Evolutionary conservation across 2,113 vertebrate species (phyloP).

Genomic region (Caranx melampygus): DNA sequence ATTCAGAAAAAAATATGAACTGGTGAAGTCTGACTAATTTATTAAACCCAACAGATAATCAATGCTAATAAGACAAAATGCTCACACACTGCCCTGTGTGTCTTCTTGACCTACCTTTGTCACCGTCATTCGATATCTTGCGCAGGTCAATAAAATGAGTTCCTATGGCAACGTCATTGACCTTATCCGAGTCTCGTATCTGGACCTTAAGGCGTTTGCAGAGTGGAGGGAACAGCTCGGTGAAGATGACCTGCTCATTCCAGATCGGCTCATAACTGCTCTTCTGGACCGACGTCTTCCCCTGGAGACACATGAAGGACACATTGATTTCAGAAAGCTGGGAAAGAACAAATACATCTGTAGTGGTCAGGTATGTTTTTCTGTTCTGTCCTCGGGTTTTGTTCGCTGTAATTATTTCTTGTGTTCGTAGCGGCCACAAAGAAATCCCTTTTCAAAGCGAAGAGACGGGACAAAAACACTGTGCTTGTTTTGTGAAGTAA

Average conservation of each 20-base stretch:
- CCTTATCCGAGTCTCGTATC: conserved; percentile 97
- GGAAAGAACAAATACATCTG: not conserved
- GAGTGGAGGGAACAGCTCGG: conserved; percentile 95
- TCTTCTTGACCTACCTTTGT: conserved; percentile 90
- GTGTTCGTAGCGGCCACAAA: not conserved
- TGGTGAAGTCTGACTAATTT: conserved; percentile 28
- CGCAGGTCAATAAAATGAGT: conserved; percentile 96
- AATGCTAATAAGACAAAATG: conserved; percentile 27
- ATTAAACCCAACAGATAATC: conserved; percentile 33
- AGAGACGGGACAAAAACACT: too few species aligned
- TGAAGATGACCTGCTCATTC: conserved; percentile 97
- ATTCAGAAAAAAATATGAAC: conserved; percentile 24
- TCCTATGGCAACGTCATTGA: conserved; percentile 96
- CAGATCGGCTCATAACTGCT: conserved; percentile 97
- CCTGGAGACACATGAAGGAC: conserved; percentile 79
- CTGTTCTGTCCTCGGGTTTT: not conserved
- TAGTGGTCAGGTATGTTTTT: not conserved
- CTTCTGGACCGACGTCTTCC: conserved; percentile 95
- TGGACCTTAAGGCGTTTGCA: conserved; percentile 96
- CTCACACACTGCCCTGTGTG: not conserved
- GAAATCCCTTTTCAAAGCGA: too few species aligned
- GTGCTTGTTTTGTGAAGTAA: not conserved
- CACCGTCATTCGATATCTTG: conserved; percentile 97
- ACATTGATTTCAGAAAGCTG: not conserved
- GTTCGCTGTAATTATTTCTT: not conserved